A percentile compares a stretch with the other conserved stretches of the same genome.
phyloP scores from a whole-genome alignment of 37 sponge, comb jelly and placozoan species.

The Tethya wilhelma region DNA sequence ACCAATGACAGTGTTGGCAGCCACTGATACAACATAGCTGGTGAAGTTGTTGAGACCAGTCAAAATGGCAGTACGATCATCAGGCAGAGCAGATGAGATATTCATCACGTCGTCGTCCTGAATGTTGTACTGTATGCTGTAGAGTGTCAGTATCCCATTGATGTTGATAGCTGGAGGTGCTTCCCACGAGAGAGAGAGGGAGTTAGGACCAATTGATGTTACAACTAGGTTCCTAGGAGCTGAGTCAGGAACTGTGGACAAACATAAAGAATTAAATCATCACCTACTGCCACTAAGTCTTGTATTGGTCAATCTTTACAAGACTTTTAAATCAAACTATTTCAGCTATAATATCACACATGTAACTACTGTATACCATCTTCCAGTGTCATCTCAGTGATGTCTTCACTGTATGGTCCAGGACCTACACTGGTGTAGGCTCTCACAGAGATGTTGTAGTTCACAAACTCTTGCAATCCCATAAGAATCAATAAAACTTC shows the following conservation, averaged over 20 bases:
- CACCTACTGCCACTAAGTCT: too few species aligned
- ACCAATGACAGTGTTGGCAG: constrained; percentile 16
- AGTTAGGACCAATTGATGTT: not conserved
- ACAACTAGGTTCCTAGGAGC: constrained; percentile 26
- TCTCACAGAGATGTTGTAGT: constrained; percentile 39
- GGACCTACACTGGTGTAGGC: constrained; percentile 30
- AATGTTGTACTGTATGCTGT: constrained; percentile 18
- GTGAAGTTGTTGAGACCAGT: constrained; percentile 29
- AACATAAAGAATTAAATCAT: too few species aligned
- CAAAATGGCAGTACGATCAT: not conserved
- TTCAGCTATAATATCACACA: too few species aligned
- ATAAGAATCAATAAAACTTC: not conserved
- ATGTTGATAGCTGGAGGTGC: constrained; percentile 7
- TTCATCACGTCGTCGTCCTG: not conserved
- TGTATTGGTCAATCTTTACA: too few species aligned
- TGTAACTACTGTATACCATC: too few species aligned
- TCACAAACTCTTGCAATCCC: constrained; percentile 12
- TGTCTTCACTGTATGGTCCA: constrained; percentile 20
- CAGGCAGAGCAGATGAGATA: not conserved
- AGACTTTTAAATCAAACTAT: too few species aligned
- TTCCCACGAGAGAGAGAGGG: constrained; percentile 27
- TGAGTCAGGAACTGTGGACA: too few species aligned
- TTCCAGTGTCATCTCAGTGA: not conserved
- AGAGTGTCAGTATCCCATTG: constrained; percentile 31
- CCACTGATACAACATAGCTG: constrained; percentile 35